phyloP scores from a whole-genome alignment of 2,888 invertebrate species.

The Thereva unica region DNA sequence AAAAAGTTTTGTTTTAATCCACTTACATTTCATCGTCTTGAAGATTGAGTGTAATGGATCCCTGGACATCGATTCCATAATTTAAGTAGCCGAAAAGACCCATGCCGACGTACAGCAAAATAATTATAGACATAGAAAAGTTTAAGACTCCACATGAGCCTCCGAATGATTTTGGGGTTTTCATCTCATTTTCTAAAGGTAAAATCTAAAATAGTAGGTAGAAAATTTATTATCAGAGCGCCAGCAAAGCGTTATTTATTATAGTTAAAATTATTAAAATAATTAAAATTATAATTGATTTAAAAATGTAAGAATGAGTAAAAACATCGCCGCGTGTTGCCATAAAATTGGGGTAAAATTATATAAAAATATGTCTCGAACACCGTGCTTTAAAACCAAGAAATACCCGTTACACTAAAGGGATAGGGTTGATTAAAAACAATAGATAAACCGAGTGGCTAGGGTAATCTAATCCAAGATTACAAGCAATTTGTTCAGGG shows the following conservation, averaged over 20 bases:
- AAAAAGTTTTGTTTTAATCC: background rate
- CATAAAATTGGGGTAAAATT: too few species aligned
- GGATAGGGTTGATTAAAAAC: too few species aligned
- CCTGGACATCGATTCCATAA: slow-evolving; percentile 72
- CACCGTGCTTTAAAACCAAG: too few species aligned
- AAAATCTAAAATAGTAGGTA: slow-evolving; percentile 67
- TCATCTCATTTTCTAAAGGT: slow-evolving; percentile 94
- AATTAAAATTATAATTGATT: too few species aligned
- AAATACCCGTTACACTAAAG: too few species aligned
- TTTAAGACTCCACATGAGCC: slow-evolving; percentile 84
- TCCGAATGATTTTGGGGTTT: slow-evolving; percentile 78
- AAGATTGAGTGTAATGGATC: slow-evolving; percentile 87
- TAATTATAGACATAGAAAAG: slow-evolving; percentile 78
- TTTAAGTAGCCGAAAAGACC: slow-evolving; percentile 91
- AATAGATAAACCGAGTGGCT: too few species aligned
- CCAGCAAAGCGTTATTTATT: too few species aligned
- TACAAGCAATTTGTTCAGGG: too few species aligned
- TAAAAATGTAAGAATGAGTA: background rate
- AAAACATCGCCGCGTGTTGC: slow-evolving; percentile 42
- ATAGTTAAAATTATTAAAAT: too few species aligned
- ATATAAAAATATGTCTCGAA: too few species aligned
- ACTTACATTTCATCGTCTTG: slow-evolving; percentile 70
- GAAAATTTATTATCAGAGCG: background rate
- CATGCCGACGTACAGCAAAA: slow-evolving; percentile 81
- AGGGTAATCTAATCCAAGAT: too few species aligned